phyloP scores from a whole-genome alignment of 2,888 invertebrate species.

The Microchrysa polita region DNA sequence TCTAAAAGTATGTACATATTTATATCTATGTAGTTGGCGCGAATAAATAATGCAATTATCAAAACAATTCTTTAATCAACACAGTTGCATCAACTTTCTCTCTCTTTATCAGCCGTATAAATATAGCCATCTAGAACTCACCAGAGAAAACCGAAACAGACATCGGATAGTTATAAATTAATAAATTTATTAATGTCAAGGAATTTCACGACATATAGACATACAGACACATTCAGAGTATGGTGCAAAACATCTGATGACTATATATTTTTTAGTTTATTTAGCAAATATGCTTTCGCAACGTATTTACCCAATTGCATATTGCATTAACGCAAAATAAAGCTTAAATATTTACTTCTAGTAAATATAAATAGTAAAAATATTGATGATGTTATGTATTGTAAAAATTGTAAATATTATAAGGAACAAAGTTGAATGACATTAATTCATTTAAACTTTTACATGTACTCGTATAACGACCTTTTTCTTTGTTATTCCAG shows the following conservation, averaged over 20 bases:
- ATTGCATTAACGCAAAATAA: background rate
- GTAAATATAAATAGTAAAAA: background rate
- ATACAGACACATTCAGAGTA: background rate
- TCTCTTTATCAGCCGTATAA: background rate
- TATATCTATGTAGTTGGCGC: background rate
- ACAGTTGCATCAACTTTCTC: background rate
- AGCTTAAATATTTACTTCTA: background rate
- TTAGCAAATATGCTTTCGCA: background rate
- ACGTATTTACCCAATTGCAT: conserved; percentile 1
- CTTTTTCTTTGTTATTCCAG: no score
- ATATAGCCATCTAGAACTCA: background rate
- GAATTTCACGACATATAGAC: background rate
- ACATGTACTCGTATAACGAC: no score
- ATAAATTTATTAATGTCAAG: conserved; percentile 11
- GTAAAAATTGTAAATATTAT: no score
- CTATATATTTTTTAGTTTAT: background rate
- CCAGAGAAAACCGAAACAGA: background rate
- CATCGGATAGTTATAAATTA: background rate
- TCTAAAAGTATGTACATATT: no score
- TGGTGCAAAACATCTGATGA: background rate
- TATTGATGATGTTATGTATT: no score
- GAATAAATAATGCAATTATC: background rate
- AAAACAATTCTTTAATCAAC: background rate
- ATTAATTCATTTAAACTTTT: no score
- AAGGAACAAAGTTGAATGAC: no score